phyloP scores from a whole-genome alignment of 2,113 vertebrate species.

The Chloropsis cyanopogon region DNA sequence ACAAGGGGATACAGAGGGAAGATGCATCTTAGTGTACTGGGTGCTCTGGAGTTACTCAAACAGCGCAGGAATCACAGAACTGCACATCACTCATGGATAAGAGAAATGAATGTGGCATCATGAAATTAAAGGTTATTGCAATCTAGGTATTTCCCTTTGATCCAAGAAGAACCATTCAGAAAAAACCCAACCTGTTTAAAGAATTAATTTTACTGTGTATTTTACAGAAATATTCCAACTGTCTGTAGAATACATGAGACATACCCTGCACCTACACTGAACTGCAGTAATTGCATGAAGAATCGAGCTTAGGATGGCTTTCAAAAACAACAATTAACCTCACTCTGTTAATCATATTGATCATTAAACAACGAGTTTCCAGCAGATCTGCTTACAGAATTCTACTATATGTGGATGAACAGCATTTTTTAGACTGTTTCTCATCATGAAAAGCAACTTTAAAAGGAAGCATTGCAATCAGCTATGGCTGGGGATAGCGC shows the following conservation, averaged over 20 bases:
- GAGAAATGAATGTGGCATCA: background rate
- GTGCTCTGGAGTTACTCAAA: background rate
- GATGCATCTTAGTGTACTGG: background rate
- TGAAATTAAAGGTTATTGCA: background rate
- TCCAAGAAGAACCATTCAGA: background rate
- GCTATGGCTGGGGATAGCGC: conserved; percentile 68
- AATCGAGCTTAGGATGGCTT: background rate
- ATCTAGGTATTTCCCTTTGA: background rate
- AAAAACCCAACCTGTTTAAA: background rate
- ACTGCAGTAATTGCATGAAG: background rate
- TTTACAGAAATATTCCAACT: background rate
- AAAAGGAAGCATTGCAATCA: conserved; percentile 57
- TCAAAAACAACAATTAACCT: conserved; percentile 13
- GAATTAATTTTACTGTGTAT: background rate
- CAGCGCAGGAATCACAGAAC: background rate
- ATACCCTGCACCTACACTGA: background rate
- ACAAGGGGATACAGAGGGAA: background rate
- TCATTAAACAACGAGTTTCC: conserved; percentile 29
- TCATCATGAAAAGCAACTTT: conserved; percentile 49
- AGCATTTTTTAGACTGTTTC: conserved; percentile 50
- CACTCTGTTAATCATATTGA: background rate
- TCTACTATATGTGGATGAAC: conserved; percentile 40
- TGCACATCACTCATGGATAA: background rate
- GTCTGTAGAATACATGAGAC: background rate
- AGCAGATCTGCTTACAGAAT: conserved; percentile 40